Base-by-base conservation (phyloP, 2,888 invertebrate genomes). In the Zootermopsis nevadensis region DNA sequence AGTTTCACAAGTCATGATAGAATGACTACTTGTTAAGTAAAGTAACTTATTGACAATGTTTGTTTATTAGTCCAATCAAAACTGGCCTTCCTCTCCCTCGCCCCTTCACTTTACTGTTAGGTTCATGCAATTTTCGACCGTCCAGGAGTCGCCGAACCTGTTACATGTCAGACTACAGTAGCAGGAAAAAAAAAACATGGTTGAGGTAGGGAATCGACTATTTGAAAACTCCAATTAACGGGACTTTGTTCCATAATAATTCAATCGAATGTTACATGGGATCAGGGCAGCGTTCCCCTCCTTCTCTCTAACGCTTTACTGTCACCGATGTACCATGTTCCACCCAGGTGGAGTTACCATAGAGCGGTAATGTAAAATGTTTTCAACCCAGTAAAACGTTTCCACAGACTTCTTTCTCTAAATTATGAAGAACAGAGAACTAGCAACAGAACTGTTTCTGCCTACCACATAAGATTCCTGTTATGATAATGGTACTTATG, bases 201-300 rank as follows among this genome's bases (percentile, higher is more conserved):
- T 33, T 69, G 1, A 31, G 7, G 30, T 2, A 67, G n/a, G n/a
- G n/a, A 67, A 24, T 4, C 3, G 33, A 33, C 31, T 19, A 33
- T 69, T 69, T 33, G 24, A 31, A 69, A 22, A 19, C 69, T 69
- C 33, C 69, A 69, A 69, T 69, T 69, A 69, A 69, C 31, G 69
- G 31, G 66, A 24, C 19, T 19, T 24, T 31, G 69, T 69, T 31
- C 33, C 69, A 33, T 69, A 69, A 69, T 31, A 69, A 69, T 31
- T 30, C 69, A 69, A 69, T 69, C 10, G 1, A 2, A 33, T 60
- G 12, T 60, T 60, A 60, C 60, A 27, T 6, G 22, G 69, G 22
- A 33, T 19, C 69, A 69, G 33, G 69, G 69, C 27, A 69, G 31
- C 33, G 31, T 30, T 69, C 69, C 69, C 31, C 69, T 30, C 3